Percentiles rank a stretch among this genome's conserved stretches.
These are phyloP conservation scores for Gnatocerus cornutus DNA, from an alignment of 2,888 invertebrate species.

Conservation along the genomic window DNA sequence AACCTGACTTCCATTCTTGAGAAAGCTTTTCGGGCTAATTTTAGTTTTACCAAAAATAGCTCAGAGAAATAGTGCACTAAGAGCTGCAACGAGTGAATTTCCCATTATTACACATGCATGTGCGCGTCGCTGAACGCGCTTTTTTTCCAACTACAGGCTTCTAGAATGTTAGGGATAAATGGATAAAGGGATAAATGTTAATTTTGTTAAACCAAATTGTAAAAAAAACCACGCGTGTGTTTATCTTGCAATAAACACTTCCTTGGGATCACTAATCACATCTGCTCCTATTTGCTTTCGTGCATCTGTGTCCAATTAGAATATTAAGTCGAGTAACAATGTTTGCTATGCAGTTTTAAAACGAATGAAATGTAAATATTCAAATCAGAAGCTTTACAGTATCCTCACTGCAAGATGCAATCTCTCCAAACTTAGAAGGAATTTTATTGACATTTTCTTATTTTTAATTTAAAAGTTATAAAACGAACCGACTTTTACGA, in stretches of 20 bases:
- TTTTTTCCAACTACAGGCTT: too few species aligned
- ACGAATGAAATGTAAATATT: neutral
- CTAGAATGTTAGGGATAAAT: too few species aligned
- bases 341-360: neutral
- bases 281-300: constrained; percentile 2
- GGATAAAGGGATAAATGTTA: too few species aligned
- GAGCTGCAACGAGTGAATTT: neutral
- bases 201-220: neutral
- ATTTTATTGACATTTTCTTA: neutral
- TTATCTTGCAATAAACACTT: neutral
- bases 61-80: neutral
- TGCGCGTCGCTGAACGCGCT: too few species aligned
- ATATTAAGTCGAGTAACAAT: neutral
- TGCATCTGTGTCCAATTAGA: constrained; percentile 1
- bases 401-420: constrained; percentile 2
- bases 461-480: constrained; percentile 5
- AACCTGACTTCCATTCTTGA: constrained; percentile 1
- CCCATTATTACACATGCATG: neutral
- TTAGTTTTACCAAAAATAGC: constrained; percentile 2
- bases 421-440: constrained; percentile 7
- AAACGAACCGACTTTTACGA: constrained; percentile 6
- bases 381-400: neutral
- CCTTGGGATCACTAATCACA: neutral
- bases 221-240: neutral
- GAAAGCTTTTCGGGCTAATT: neutral